These are phyloP conservation scores for Eristalinus aeneus DNA, from an alignment of 2,888 invertebrate species.

Conservation along the genomic window DNA sequence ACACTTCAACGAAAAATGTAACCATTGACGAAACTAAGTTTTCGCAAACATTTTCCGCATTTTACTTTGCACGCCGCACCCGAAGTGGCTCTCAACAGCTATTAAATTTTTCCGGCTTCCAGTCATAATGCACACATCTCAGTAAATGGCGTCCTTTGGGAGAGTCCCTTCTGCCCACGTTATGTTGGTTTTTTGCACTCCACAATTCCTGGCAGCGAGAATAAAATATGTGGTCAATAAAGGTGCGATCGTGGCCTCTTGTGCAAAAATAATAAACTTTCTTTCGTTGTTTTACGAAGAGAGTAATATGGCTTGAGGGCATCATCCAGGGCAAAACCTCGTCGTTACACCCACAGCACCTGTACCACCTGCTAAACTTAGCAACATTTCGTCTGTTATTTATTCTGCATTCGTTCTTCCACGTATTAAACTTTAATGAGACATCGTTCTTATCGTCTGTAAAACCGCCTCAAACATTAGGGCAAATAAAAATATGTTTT, in stretches of 20 bases:
- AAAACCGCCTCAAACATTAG: conserved; percentile 24
- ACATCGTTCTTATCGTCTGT: conserved; percentile 25
- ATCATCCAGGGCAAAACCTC: background rate
- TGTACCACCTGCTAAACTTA: conserved; percentile 50
- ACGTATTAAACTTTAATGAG: conserved; percentile 56
- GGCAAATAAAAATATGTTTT: conserved; percentile 27
- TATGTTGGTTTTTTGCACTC: conserved; percentile 9
- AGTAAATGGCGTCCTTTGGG: conserved; percentile 8
- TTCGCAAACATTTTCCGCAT: conserved; percentile 11
- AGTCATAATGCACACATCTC: background rate
- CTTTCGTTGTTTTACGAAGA: conserved; percentile 35
- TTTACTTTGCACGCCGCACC: conserved; percentile 20
- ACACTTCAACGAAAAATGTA: background rate
- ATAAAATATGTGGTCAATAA: conserved; percentile 61
- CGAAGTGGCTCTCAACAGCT: conserved; percentile 35
- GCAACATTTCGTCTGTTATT: conserved; percentile 37
- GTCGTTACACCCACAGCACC: conserved; percentile 31
- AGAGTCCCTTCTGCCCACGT: background rate
- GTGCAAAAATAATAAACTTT: conserved; percentile 52
- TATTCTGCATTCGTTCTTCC: conserved; percentile 42
- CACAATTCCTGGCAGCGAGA: background rate
- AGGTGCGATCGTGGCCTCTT: conserved; percentile 46
- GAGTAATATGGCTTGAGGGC: conserved; percentile 30
- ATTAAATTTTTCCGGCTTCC: conserved; percentile 45
- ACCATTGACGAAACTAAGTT: conserved; percentile 16